phyloP scores from a whole-genome alignment of 2,797 vertebrate genomes.

The Sebastes itinus region DNA sequence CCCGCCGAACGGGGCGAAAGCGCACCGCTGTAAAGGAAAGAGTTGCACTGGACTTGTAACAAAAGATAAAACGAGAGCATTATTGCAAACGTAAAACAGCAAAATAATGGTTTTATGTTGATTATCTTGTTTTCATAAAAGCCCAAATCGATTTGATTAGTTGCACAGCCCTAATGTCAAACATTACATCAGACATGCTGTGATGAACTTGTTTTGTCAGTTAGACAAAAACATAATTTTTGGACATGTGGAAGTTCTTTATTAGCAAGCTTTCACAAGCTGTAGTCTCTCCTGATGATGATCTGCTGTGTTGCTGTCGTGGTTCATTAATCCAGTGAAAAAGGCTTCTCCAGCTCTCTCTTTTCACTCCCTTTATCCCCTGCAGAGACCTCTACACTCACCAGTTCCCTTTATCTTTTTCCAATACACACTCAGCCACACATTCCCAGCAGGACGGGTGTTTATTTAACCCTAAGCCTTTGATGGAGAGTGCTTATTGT shows the following conservation, averaged over 20 bases:
- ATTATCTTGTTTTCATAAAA: no score
- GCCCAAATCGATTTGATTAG: no score
- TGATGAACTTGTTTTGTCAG: background rate
- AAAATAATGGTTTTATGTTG: no score
- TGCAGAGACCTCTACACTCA: constrained; percentile 13
- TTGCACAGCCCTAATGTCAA: no score
- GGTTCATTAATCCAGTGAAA: background rate
- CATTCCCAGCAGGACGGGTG: constrained; percentile 46
- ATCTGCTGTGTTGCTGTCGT: background rate
- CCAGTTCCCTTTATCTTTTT: constrained; percentile 16
- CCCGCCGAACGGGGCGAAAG: no score
- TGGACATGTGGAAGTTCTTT: background rate
- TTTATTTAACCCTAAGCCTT: constrained; percentile 66
- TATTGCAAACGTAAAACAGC: no score
- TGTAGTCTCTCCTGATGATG: background rate
- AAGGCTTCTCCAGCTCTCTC: background rate
- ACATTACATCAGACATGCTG: background rate
- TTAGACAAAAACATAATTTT: background rate
- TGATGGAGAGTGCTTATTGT: constrained; percentile 59
- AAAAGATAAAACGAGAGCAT: no score
- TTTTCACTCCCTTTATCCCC: constrained; percentile 14
- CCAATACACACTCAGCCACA: constrained; percentile 32
- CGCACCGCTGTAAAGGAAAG: no score
- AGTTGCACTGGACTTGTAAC: no score
- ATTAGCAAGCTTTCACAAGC: background rate